These are phyloP conservation scores for Onychostoma macrolepis DNA, from an alignment of 2,113 vertebrate genomes.

Conservation along the genomic window DNA sequence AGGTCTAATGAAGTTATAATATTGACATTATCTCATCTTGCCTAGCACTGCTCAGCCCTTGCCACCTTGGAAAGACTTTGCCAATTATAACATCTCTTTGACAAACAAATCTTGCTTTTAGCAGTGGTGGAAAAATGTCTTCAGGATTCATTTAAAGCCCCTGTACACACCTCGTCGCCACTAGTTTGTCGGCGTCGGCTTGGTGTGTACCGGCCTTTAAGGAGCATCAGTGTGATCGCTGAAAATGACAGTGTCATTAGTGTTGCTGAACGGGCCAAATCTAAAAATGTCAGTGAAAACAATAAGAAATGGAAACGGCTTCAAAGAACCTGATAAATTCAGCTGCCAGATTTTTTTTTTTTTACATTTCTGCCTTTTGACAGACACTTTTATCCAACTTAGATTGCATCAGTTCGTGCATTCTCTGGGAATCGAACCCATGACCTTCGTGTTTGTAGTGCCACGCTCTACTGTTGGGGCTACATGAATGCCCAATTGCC, in stretches of 20 bases:
- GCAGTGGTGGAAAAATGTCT: background rate
- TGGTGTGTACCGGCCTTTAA: no score
- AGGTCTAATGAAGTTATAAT: slow-evolving; percentile 30
- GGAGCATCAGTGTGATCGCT: background rate
- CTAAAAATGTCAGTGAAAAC: background rate
- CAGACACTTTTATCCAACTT: background rate
- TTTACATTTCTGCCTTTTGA: background rate
- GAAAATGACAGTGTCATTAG: slow-evolving; percentile 1
- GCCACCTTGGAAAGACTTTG: background rate
- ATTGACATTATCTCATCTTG: slow-evolving; percentile 28
- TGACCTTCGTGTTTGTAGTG: background rate
- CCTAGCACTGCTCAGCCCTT: background rate
- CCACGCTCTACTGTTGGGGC: background rate
- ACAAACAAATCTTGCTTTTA: background rate
- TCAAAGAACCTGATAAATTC: background rate
- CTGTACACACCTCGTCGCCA: no score
- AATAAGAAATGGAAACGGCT: background rate
- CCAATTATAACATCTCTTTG: background rate
- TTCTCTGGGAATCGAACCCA: background rate
- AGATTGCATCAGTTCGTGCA: background rate
- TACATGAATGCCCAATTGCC: background rate
- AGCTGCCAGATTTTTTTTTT: background rate
- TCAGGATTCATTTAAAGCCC: background rate
- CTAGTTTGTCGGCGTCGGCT: no score
- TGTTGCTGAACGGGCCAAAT: background rate